These are phyloP conservation scores for Asarcornis scutulata DNA, from an alignment of 2,113 vertebrate species.

Conservation along the genomic window DNA sequence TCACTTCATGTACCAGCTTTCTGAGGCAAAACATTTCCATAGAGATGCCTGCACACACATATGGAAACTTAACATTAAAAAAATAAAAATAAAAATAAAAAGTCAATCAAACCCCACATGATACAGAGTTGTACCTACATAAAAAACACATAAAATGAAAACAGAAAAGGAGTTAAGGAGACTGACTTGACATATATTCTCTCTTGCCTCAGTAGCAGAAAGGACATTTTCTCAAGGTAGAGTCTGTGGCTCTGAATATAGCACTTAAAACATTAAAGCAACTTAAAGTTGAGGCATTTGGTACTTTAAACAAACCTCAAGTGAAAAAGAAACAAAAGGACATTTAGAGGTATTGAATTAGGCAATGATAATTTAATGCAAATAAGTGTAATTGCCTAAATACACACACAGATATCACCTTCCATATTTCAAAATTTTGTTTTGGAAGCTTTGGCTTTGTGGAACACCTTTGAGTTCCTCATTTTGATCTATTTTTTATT, in stretches of 20 bases:
- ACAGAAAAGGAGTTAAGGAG: not conserved
- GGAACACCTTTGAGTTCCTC: not conserved
- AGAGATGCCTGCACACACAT: not conserved
- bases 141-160: not conserved
- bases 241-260: not conserved
- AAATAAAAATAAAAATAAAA: not conserved
- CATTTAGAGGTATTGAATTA: not conserved
- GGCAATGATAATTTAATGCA: not conserved
- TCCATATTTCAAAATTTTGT: not conserved
- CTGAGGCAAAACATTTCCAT: not conserved
- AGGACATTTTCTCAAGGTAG: not conserved
- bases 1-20: not conserved
- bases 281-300: not conserved
- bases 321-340: not conserved
- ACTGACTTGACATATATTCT: not conserved
- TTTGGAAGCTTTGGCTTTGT: not conserved
- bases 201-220: not conserved
- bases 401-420: not conserved
- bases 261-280: not conserved
- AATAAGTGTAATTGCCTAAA: not conserved
- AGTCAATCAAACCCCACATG: fast-evolving
- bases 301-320: not conserved
- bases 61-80: not conserved
- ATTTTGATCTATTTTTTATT: not conserved
- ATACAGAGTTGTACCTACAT: not conserved